Evolutionary conservation across 2,797 vertebrate genomes (phyloP).

Genomic region (Coluber constrictor): DNA sequence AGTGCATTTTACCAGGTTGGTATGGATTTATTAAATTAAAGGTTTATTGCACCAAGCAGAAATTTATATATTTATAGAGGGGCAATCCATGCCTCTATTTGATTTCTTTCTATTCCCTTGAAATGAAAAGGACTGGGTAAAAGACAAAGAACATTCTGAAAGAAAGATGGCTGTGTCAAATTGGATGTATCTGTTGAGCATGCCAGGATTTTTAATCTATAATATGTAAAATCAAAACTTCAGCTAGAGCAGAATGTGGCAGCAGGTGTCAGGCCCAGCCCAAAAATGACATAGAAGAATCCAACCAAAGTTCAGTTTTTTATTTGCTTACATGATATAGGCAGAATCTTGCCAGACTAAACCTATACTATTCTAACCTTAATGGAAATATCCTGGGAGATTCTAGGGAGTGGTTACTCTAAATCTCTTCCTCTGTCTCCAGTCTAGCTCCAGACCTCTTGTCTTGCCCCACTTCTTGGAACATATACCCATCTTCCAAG

Average conservation of each 20-base stretch:
- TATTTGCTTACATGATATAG: background rate
- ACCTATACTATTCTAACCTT: background rate
- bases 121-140: background rate
- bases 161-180: background rate
- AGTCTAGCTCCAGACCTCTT: background rate
- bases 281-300: background rate
- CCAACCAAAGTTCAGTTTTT: background rate
- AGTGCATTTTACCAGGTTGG: slow-evolving; percentile 89
- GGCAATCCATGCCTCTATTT: background rate
- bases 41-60: rapidly evolving
- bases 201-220: background rate
- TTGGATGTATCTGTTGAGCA: background rate
- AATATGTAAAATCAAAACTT: background rate
- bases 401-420: background rate
- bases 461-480: background rate
- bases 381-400: background rate
- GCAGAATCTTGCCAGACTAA: background rate
- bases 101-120: background rate
- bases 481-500: background rate
- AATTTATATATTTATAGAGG: background rate
- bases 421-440: background rate
- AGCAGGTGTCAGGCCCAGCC: background rate
- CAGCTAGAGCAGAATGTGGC: background rate
- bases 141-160: background rate
- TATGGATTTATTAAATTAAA: slow-evolving; percentile 18